A percentile compares a stretch with the other conserved stretches of the same genome.
Conservation (phyloP, 2,888 invertebrate species). For the Philereme transversata region DNA sequence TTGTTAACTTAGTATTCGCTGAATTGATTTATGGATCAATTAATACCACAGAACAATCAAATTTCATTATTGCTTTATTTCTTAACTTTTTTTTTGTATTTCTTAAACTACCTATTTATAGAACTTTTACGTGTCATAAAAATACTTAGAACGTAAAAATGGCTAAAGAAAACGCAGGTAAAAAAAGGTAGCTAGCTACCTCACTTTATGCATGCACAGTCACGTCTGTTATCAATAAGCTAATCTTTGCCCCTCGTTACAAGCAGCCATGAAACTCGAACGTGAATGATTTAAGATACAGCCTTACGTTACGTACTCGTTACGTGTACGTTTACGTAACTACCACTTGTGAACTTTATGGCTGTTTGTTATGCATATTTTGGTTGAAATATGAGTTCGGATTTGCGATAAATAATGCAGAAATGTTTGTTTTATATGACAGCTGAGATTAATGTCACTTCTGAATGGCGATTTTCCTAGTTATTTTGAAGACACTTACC, state of each 20-base stretch:
- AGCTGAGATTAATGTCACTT: neutral
- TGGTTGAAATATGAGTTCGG: constrained; percentile 1
- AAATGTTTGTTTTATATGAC: neutral
- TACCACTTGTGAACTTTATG: constrained; percentile 20
- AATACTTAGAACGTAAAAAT: no score
- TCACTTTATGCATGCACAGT: constrained; percentile 1
- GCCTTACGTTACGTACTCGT: constrained; percentile 37
- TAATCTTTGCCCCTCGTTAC: constrained; percentile 44
- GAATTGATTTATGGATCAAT: no score
- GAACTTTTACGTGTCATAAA: no score
- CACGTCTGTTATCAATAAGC: constrained; percentile 31
- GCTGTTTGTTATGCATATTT: constrained; percentile 17
- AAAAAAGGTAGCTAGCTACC: neutral
- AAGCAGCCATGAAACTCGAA: constrained; percentile 46
- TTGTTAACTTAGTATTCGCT: no score
- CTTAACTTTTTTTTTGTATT: no score
- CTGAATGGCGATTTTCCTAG: neutral
- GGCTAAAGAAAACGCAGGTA: no score
- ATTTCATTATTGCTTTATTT: no score
- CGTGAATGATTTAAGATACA: constrained; percentile 58
- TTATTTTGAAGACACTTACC: neutral
- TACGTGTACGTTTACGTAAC: constrained; percentile 37
- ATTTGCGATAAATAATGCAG: constrained; percentile 4
- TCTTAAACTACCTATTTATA: no score
- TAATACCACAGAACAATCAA: no score